These are phyloP conservation scores for Drosophila mettleri DNA, from an alignment of 2,888 invertebrate species.

Conservation along the genomic window DNA sequence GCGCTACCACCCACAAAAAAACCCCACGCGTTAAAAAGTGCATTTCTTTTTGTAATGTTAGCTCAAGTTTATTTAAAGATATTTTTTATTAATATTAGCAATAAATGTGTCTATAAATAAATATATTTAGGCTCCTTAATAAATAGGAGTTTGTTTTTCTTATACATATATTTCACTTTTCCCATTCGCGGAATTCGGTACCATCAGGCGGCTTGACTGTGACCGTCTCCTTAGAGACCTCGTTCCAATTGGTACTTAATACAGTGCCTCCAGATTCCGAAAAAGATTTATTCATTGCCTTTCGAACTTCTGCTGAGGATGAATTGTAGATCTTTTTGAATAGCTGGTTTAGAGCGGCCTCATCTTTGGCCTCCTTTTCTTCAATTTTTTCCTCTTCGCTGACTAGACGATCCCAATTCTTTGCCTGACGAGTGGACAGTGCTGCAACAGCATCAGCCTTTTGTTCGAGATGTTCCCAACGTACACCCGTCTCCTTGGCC, in stretches of 20 bases:
- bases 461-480: slow-evolving; percentile 92
- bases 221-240: slow-evolving; percentile 92
- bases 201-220: slow-evolving; percentile 97
- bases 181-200: slow-evolving; percentile 96
- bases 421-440: slow-evolving; percentile 80
- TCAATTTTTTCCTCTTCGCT: slow-evolving; percentile 91
- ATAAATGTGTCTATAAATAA: slow-evolving; percentile 1
- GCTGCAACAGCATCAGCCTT: slow-evolving; percentile 66
- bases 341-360: slow-evolving; percentile 94
- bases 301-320: slow-evolving; percentile 95
- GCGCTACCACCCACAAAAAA: slow-evolving; percentile 13
- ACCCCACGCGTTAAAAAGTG: neutral
- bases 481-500: slow-evolving; percentile 90
- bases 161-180: slow-evolving; percentile 59
- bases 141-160: slow-evolving; percentile 1
- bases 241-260: slow-evolving; percentile 98
- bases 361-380: slow-evolving; percentile 87
- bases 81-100: slow-evolving; percentile 7
- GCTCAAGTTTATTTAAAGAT: slow-evolving; percentile 41
- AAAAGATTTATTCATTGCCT: slow-evolving; percentile 99
- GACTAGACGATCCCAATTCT: slow-evolving; percentile 96
- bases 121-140: slow-evolving; percentile 24
- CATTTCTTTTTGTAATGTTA: slow-evolving; percentile 14
- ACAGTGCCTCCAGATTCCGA: slow-evolving; percentile 99
- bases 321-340: slow-evolving; percentile 97